Percentiles rank a stretch among this genome's conserved stretches.
Conservation (phyloP, 2,113 vertebrate genomes). For the Poeciliopsis prolifica region DNA sequence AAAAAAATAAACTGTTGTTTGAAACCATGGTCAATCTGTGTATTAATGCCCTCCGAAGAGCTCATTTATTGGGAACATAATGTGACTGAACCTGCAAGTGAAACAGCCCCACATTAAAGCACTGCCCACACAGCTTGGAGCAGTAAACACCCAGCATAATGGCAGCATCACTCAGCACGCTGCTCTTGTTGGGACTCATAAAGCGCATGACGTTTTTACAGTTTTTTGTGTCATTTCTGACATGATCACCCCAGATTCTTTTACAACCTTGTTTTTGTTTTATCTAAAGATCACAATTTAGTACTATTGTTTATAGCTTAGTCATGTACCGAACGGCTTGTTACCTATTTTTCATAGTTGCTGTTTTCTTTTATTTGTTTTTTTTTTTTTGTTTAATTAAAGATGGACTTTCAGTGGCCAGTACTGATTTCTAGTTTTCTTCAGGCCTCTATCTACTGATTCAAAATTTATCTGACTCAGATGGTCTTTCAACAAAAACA, state of each 20-base stretch:
- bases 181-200: neutral
- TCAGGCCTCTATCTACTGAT: too few species aligned
- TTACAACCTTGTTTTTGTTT: neutral
- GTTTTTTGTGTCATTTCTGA: neutral
- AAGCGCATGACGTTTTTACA: neutral
- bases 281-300: neutral
- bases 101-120: neutral
- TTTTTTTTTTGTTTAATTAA: neutral
- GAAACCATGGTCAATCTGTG: neutral
- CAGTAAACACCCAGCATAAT: neutral
- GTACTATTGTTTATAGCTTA: too few species aligned
- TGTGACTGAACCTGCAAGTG: neutral
- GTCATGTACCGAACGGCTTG: neutral
- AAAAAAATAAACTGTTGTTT: too few species aligned
- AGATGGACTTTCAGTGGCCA: too few species aligned
- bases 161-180: neutral
- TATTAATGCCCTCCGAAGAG: neutral
- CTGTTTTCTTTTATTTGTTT: neutral
- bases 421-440: too few species aligned
- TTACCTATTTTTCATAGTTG: neutral
- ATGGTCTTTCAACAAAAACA: neutral
- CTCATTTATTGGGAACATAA: neutral
- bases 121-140: neutral
- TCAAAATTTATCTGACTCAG: too few species aligned
- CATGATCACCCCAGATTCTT: neutral